A percentile compares a stretch with the other conserved stretches of the same genome.
phyloP scores from a whole-genome alignment of 2,113 vertebrate genomes.

The Brachionichthys hirsutus region DNA sequence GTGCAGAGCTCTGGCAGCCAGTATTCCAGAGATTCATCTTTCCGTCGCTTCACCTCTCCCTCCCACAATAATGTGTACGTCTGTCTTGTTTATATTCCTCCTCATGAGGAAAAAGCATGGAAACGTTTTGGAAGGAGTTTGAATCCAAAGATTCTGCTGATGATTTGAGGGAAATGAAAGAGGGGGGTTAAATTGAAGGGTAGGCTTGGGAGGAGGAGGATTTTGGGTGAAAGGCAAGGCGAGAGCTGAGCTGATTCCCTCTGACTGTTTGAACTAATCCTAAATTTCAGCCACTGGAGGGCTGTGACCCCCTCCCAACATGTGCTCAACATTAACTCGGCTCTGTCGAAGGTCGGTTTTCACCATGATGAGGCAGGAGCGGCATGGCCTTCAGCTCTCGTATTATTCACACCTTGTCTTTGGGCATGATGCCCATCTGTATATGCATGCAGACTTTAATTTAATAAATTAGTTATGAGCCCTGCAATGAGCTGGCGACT shows the following conservation, averaged over 20 bases:
- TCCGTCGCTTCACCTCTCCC: slow-evolving; percentile 24
- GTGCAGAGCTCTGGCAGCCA: slow-evolving; percentile 27
- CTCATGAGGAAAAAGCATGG: slow-evolving; percentile 30
- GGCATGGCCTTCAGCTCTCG: slow-evolving; percentile 32
- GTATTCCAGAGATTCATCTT: slow-evolving; percentile 50
- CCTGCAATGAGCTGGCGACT: no score
- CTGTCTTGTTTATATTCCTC: slow-evolving; percentile 61
- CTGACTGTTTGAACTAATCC: slow-evolving; percentile 73
- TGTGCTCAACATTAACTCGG: slow-evolving; percentile 76
- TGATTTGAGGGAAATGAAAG: slow-evolving; percentile 64
- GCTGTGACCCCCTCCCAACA: slow-evolving; percentile 70
- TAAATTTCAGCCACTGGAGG: slow-evolving; percentile 73
- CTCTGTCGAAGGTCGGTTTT: no score
- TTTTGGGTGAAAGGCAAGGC: slow-evolving; percentile 51
- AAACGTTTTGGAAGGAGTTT: slow-evolving; percentile 35
- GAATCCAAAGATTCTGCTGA: slow-evolving; percentile 50
- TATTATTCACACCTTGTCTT: slow-evolving; percentile 44
- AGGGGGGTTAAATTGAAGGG: slow-evolving; percentile 47
- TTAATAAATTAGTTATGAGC: slow-evolving; percentile 3
- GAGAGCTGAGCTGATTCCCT: slow-evolving; percentile 68
- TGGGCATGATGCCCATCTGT: slow-evolving; percentile 6
- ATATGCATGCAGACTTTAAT: background rate
- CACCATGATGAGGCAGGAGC: slow-evolving; percentile 56
- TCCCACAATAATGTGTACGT: slow-evolving; percentile 28
- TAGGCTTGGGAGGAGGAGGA: slow-evolving; percentile 25